Base-by-base conservation (phyloP, 2,888 invertebrate species). In the Apocheima hispidaria region DNA sequence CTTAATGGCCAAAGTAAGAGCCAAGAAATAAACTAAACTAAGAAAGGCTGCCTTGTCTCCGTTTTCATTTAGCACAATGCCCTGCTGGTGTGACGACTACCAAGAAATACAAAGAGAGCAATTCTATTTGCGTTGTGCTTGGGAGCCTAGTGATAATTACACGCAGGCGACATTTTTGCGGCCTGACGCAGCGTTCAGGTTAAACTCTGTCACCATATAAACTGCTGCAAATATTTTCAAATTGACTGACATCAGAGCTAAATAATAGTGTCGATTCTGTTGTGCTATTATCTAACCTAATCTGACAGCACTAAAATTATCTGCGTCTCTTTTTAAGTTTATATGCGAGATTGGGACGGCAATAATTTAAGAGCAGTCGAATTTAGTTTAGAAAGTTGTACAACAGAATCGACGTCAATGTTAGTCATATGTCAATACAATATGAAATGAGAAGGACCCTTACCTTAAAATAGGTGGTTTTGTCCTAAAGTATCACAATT, bases 121-220 rank as follows among this genome's bases (percentile, higher is more conserved):
- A 77, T 78, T 81, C 79, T 83, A 83, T 87, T 84, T 82, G 79
- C 77, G 75, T 71, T 71, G 69, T 74, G 78, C 75, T 79, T 78
- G 75, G 65, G 72, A 79, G 73, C 64, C 73, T 79, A 78, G 83
- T 83, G 86, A 79, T 86, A 84, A 86, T 86, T 84, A 81, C 78
- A 72, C 74, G 73, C 69, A 69, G 70, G 77, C 75, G 78, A 82
- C 85, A 86, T 85, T 81, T 84, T 84, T 84, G 79, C 68, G 70
- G 72, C 77, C 49, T 60, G 38, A 57, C 60, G 41, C 49, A 48
- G 48, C 48, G 12, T 35, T 35, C n/a, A 18, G 21, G n/a, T 36
- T 14, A 5, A 14, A 33, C 38, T 16, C 40, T 35, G 36, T 28
- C 14, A 28, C 30, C 44, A 21, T 20, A 20, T 50, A 48, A 35